Percentiles rank a stretch among this genome's conserved stretches.
phyloP scores from a whole-genome alignment of 2,888 invertebrate species.

The Nomada fabriciana region DNA sequence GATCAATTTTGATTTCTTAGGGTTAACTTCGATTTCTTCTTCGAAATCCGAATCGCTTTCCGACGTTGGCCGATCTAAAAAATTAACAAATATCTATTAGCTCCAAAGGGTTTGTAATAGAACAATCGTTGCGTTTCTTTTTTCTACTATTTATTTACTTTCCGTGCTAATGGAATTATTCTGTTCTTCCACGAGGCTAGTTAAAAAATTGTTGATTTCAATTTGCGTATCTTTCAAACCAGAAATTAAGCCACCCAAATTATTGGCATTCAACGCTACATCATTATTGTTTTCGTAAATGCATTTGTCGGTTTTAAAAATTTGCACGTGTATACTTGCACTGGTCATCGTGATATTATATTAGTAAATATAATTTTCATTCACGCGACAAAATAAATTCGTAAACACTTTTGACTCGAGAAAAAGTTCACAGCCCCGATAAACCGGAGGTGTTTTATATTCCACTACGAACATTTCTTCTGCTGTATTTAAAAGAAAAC shows the following conservation, averaged over 20 bases:
- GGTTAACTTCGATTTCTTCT: slow-evolving; percentile 67
- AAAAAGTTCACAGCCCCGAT: slow-evolving; percentile 5
- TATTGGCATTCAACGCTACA: slow-evolving; percentile 31
- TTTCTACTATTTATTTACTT: slow-evolving; percentile 31
- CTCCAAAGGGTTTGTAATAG: not conserved
- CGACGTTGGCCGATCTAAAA: slow-evolving; percentile 67
- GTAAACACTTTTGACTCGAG: not conserved
- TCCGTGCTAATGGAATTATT: slow-evolving; percentile 11
- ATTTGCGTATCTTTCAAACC: slow-evolving; percentile 73
- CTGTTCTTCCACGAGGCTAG: slow-evolving; percentile 71
- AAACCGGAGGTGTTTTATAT: not conserved
- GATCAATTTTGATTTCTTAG: slow-evolving; percentile 77
- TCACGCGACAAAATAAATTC: slow-evolving; percentile 32
- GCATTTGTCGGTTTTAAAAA: slow-evolving; percentile 61
- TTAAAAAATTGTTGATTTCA: slow-evolving; percentile 77
- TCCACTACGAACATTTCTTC: not conserved
- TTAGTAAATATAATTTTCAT: slow-evolving; percentile 10
- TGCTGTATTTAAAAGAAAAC: not conserved
- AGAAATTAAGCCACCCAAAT: slow-evolving; percentile 68
- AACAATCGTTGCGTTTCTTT: not conserved
- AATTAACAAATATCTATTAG: slow-evolving; percentile 38
- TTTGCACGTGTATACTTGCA: slow-evolving; percentile 55
- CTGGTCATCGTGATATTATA: slow-evolving; percentile 39
- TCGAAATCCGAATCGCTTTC: slow-evolving; percentile 70
- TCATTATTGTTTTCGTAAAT: slow-evolving; percentile 56